These are phyloP conservation scores for Scotopteryx bipunctaria DNA, from an alignment of 2,888 invertebrate genomes.

Conservation along the genomic window DNA sequence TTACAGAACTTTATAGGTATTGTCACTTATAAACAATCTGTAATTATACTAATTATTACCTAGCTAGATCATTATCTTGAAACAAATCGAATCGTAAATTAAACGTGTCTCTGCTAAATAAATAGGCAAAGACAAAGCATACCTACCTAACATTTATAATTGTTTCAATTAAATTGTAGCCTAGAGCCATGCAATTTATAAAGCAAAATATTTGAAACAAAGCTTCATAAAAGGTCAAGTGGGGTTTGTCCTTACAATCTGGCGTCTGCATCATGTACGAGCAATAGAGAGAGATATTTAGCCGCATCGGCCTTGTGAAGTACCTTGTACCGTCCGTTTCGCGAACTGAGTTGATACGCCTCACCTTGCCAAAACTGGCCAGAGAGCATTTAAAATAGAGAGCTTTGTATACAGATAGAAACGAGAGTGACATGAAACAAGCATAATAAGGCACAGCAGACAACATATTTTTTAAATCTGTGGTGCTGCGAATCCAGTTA, in stretches of 20 bases:
- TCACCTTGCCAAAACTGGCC: constrained; percentile 53
- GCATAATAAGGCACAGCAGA: neutral
- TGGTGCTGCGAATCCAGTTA: too few relatives aligned
- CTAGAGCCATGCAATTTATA: constrained; percentile 12
- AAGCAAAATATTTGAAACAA: constrained; percentile 7
- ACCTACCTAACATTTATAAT: neutral
- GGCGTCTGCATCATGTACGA: constrained; percentile 40
- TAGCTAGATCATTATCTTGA: constrained; percentile 1
- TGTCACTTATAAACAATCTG: neutral
- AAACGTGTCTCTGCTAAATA: constrained; percentile 10
- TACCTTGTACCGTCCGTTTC: constrained; percentile 51
- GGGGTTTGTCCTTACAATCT: constrained; percentile 23
- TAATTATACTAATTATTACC: neutral
- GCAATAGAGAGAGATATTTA: constrained; percentile 43
- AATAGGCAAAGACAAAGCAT: neutral
- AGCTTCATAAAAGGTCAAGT: constrained; percentile 8
- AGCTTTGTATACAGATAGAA: neutral
- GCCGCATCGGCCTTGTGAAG: constrained; percentile 24
- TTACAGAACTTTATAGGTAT: too few relatives aligned
- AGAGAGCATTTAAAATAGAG: constrained; percentile 13
- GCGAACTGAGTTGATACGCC: constrained; percentile 44
- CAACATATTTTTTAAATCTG: neutral
- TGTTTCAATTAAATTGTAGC: constrained; percentile 11
- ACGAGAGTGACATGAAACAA: neutral
- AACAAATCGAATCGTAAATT: constrained; percentile 9